Conservation (phyloP, 2,797 vertebrate genomes). For the Molossus alvarezi region DNA sequence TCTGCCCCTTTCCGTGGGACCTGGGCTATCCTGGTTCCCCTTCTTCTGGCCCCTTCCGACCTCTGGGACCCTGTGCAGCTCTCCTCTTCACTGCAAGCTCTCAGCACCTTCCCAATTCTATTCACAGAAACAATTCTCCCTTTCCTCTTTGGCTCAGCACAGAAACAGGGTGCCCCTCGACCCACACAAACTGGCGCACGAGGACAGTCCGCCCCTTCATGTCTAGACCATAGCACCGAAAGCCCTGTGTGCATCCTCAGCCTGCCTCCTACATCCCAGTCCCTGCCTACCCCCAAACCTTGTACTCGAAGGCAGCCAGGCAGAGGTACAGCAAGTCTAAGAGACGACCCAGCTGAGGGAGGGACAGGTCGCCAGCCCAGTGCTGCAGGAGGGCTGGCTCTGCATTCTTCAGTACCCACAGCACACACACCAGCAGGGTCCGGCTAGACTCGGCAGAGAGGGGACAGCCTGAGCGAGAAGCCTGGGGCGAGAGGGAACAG, state of each 20-base stretch:
- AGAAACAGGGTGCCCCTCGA: neutral
- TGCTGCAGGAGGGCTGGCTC: constrained; percentile 93
- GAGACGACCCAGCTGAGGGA: constrained; percentile 94
- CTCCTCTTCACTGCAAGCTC: neutral
- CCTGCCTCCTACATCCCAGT: neutral
- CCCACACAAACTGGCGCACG: neutral
- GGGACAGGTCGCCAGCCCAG: constrained; percentile 95
- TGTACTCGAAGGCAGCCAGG: constrained; percentile 95
- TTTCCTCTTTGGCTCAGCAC: neutral
- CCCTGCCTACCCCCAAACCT: constrained; percentile 82
- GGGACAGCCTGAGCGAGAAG: constrained; percentile 91
- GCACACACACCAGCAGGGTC: constrained; percentile 94
- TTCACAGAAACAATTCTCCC: neutral
- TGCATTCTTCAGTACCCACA: constrained; percentile 97
- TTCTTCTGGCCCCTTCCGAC: too few species aligned
- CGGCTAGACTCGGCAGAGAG: constrained; percentile 95
- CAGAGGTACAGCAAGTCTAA: constrained; percentile 95
- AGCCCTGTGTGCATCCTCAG: neutral
- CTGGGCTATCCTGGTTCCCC: neutral
- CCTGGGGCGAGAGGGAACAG: constrained; percentile 86
- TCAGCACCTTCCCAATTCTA: neutral
- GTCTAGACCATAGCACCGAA: neutral
- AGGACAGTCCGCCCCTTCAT: neutral
- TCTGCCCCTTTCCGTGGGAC: neutral
- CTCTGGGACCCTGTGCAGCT: neutral